Percentiles rank a stretch among this genome's conserved stretches.
These are phyloP conservation scores for Chromis chromis DNA, from an alignment of 2,797 vertebrate species.

Conservation along the genomic window DNA sequence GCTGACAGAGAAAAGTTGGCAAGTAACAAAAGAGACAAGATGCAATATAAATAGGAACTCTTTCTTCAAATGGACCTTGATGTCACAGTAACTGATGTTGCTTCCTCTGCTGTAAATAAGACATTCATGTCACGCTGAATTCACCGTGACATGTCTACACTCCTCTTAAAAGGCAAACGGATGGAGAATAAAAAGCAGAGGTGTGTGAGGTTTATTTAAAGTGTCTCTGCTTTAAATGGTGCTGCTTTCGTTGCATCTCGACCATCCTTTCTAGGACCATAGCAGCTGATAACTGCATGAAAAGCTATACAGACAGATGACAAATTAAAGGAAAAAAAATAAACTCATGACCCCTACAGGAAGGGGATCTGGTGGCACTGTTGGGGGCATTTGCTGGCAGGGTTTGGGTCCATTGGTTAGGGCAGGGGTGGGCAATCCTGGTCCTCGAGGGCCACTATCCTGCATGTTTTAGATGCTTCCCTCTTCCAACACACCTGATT, in stretches of 20 bases:
- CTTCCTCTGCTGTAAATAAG: background rate
- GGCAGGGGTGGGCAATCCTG: too few relatives aligned
- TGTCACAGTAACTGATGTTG: background rate
- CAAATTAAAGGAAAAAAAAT: too few relatives aligned
- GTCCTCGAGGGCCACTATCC: too few relatives aligned
- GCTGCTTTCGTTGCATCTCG: too few relatives aligned
- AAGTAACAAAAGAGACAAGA: background rate
- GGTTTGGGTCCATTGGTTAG: too few relatives aligned
- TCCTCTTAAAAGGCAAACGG: background rate
- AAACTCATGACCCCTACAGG: too few relatives aligned
- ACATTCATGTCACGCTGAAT: background rate
- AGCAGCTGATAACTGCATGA: background rate
- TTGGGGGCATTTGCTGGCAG: too few relatives aligned
- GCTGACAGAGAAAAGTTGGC: background rate
- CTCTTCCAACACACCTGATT: too few relatives aligned
- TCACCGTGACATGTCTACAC: background rate
- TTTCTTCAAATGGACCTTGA: background rate
- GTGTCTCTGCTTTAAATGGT: background rate
- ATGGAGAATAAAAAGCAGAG: background rate
- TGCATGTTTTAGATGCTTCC: too few relatives aligned
- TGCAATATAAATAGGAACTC: background rate
- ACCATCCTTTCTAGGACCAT: background rate
- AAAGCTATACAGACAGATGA: too few relatives aligned
- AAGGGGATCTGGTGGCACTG: too few relatives aligned
- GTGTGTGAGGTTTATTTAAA: background rate